A percentile compares a stretch with the other conserved stretches of the same genome.
Conservation (phyloP, 2,797 vertebrate genomes). For the Petrocephalus schoutedeni region DNA sequence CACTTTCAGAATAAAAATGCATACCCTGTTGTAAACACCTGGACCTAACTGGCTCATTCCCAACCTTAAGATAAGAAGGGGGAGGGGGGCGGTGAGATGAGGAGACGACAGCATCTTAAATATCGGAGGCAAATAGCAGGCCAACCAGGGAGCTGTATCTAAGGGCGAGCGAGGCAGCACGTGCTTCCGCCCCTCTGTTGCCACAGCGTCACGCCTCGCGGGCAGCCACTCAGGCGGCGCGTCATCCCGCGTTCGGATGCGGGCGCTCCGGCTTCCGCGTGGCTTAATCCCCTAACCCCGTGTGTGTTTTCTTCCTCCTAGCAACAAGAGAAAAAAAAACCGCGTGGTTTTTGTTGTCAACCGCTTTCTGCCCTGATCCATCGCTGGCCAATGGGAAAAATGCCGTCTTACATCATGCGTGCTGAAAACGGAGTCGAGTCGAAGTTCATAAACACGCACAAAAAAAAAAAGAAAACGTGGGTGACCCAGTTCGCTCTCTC, state of each 20-base stretch:
- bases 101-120: constrained; percentile 62
- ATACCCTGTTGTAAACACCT: constrained; percentile 33
- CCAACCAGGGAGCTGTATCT: constrained; percentile 75
- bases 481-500: neutral
- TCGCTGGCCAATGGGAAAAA: neutral
- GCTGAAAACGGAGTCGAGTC: neutral
- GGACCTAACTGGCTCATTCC: constrained; percentile 46
- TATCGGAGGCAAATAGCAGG: constrained; percentile 40
- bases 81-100: constrained; percentile 2
- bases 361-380: neutral
- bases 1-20: constrained; percentile 51
- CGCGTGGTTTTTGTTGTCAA: constrained; percentile 30
- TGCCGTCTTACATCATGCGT: neutral
- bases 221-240: constrained; percentile 54
- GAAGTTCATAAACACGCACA: neutral
- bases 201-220: constrained; percentile 60
- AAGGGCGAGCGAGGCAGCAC: constrained; percentile 64
- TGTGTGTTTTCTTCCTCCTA: constrained; percentile 22
- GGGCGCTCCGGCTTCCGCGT: constrained; percentile 16
- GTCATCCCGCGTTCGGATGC: constrained; percentile 42
- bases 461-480: neutral
- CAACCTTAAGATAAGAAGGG: constrained; percentile 56
- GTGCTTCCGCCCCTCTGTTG: constrained; percentile 63
- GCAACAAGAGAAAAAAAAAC: constrained; percentile 27
- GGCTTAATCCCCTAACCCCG: constrained; percentile 23